Conservation (phyloP, 2,113 vertebrate genomes). For the Cariama cristata region DNA sequence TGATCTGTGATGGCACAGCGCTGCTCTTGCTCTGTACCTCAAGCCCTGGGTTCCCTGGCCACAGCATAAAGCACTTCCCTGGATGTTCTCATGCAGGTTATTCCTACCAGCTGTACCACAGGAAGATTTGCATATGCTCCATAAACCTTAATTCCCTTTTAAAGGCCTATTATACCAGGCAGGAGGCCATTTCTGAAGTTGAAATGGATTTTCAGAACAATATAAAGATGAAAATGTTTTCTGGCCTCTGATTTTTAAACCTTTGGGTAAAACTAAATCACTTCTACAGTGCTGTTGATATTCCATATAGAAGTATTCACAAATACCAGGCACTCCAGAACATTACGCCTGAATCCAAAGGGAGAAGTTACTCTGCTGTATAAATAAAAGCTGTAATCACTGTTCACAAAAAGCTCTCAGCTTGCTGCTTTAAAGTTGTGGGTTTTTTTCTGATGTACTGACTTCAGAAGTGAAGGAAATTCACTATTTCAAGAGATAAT, state of each 20-base stretch:
- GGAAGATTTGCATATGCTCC: conserved; percentile 41
- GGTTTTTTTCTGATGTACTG: not conserved
- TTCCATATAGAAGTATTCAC: not conserved
- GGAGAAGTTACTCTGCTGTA: conserved; percentile 44
- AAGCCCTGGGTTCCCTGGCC: not conserved
- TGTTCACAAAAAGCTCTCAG: conserved; percentile 32
- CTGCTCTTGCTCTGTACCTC: not conserved
- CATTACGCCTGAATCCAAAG: conserved; percentile 27
- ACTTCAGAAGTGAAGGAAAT: conserved; percentile 28
- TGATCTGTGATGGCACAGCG: not conserved
- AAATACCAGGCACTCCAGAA: conserved; percentile 36
- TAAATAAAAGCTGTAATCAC: conserved; percentile 48
- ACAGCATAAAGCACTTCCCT: not conserved
- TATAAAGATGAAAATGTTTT: conserved; percentile 46
- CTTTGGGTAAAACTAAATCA: conserved; percentile 50
- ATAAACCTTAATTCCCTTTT: conserved; percentile 56
- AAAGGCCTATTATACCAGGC: conserved; percentile 35
- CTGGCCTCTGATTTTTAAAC: conserved; percentile 51
- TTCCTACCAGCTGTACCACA: conserved; percentile 17
- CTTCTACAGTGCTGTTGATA: conserved; percentile 1
- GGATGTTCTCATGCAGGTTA: not conserved
- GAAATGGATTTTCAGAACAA: conserved; percentile 54
- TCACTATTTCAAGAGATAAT: conserved; percentile 20
- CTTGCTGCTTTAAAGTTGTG: not conserved
- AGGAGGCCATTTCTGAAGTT: conserved; percentile 44